These are phyloP conservation scores for Potamarius usumacintae DNA, from an alignment of 2,113 vertebrate species.

Conservation along the genomic window DNA sequence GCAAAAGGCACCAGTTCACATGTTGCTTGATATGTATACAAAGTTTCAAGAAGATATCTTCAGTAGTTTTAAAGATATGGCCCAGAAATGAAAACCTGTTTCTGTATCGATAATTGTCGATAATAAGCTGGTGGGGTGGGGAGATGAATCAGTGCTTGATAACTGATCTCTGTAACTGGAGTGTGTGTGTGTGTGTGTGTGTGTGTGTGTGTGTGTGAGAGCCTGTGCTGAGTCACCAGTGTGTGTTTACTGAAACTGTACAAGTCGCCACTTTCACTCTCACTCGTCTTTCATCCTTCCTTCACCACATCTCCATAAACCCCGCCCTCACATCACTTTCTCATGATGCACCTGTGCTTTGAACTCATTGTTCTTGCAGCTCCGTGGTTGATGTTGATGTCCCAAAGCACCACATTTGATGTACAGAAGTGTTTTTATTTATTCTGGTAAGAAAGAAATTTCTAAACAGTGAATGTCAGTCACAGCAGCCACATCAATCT, in stretches of 20 bases:
- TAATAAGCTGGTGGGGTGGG: too few species aligned
- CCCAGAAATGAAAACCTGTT: too few species aligned
- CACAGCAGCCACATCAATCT: constrained; percentile 8
- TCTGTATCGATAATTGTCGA: too few species aligned
- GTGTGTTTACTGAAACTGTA: constrained; percentile 20
- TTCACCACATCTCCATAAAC: not conserved
- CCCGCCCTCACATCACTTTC: not conserved
- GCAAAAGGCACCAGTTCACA: too few species aligned
- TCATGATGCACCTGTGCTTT: constrained; percentile 23
- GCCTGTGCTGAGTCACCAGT: not conserved
- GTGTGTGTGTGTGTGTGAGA: constrained; percentile 3
- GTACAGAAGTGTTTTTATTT: not conserved
- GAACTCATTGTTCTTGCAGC: constrained; percentile 19
- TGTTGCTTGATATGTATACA: too few species aligned
- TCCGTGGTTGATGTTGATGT: not conserved
- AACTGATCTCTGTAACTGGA: not conserved
- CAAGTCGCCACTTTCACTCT: not conserved
- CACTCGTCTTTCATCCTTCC: not conserved
- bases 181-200: not conserved
- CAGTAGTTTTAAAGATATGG: too few species aligned
- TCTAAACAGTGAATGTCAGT: not conserved
- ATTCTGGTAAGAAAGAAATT: not conserved
- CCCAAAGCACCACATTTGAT: not conserved
- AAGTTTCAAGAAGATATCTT: too few species aligned
- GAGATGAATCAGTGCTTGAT: not conserved